phyloP scores from a whole-genome alignment of 2,797 vertebrate genomes.

The Sebastes hubbsi region DNA sequence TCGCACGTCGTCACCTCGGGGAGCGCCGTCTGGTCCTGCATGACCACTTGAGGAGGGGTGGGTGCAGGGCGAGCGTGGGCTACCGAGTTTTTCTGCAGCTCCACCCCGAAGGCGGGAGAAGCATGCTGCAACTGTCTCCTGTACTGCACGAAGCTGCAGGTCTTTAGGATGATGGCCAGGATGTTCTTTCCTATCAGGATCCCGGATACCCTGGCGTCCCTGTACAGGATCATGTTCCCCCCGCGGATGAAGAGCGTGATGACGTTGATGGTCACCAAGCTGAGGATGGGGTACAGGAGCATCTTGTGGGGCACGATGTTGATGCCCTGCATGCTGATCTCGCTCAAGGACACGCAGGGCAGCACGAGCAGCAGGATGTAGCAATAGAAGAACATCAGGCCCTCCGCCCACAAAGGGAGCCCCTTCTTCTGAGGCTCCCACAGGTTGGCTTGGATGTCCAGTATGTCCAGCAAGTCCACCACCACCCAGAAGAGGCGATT shows the following conservation, averaged over 20 bases:
- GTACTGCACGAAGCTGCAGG: slow-evolving; percentile 87
- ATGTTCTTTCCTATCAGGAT: slow-evolving; percentile 90
- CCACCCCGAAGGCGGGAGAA: slow-evolving; percentile 69
- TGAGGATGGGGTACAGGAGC: slow-evolving; percentile 89
- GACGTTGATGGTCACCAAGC: slow-evolving; percentile 86
- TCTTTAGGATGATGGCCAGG: slow-evolving; percentile 85
- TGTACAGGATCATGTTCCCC: slow-evolving; percentile 88
- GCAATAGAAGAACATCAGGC: slow-evolving; percentile 90
- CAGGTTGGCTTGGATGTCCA: slow-evolving; percentile 91
- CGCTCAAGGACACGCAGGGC: slow-evolving; percentile 85
- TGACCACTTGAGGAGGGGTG: slow-evolving; percentile 70
- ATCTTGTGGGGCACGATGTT: slow-evolving; percentile 87
- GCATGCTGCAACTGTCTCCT: slow-evolving; percentile 82
- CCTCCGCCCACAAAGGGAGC: slow-evolving; percentile 84
- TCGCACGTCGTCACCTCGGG: slow-evolving; percentile 82
- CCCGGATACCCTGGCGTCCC: slow-evolving; percentile 84
- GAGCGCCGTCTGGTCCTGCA: slow-evolving; percentile 81
- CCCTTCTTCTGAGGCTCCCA: slow-evolving; percentile 90
- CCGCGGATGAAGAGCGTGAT: slow-evolving; percentile 87
- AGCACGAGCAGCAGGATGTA: slow-evolving; percentile 87
- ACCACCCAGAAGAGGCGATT: slow-evolving; percentile 91
- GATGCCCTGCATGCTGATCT: slow-evolving; percentile 90
- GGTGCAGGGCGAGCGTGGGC: slow-evolving; percentile 65
- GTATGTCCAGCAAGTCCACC: slow-evolving; percentile 88
- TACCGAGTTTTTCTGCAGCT: slow-evolving; percentile 78